Base-by-base conservation (phyloP, 2,797 vertebrate genomes). In the Sarcoramphus papa region DNA sequence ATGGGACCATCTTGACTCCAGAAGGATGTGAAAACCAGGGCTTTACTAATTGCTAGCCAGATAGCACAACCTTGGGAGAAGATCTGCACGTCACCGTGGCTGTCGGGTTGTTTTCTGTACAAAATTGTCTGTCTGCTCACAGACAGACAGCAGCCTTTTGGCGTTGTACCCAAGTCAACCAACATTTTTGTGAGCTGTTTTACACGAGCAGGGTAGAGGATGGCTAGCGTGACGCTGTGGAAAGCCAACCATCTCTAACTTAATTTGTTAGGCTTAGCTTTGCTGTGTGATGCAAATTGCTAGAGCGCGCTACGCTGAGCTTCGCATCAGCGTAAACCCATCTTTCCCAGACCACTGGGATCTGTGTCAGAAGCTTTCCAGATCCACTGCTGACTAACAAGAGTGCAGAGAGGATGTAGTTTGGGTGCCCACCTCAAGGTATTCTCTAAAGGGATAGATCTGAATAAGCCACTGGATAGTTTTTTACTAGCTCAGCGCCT, bases 301-400 rank as follows among this genome's bases (percentile, higher is more conserved):
- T 31, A 4, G 48, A 54, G 53, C 12, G 43, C 7, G 2, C 23
- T 16, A 6, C 0, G 0, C n/a, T 73, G 56, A 80, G 53, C 31
- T 56, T 62, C 2, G 2, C 16, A 2, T 28, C 12, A 6, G 23
- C 13, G 1, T 25, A 37, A 82, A 27, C 3, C 8, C 7, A 3
- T 33, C 9, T 74, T 77, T 83, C 47, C n/a, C 76, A 93, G 64
- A 56, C 33, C 14, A 5, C 69, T n/a, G 48, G 37, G n/a, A 22
- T 57, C 63, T 53, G 16, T 20, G 17, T 43, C 10, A 2, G 56
- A 37, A 88, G 65, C 30, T 76, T 59, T 57, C 24, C 37, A 27
- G 80, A 31, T 41, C 81, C 1, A 2, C 18, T 6, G 10, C 28
- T 9, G 18, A 17, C n/a, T 75, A 70, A 48, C 0, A 0, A 41